Conservation (phyloP, 2,888 invertebrate species). For the Cataglyphis albicans region DNA sequence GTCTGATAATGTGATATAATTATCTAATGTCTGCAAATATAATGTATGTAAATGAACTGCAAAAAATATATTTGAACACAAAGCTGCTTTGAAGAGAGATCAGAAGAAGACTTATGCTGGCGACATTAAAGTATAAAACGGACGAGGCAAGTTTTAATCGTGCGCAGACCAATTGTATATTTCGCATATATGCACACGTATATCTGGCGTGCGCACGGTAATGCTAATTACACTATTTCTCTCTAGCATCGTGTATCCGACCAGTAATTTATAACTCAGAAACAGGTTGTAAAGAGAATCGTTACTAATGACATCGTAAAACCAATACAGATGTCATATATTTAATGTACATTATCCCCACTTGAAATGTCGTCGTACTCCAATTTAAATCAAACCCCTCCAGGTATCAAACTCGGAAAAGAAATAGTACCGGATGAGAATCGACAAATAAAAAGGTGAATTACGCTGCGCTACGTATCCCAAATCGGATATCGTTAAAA, state of each 20-base stretch:
- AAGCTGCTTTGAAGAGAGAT: constrained; percentile 55
- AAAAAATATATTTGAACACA: constrained; percentile 49
- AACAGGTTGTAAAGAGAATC: constrained; percentile 73
- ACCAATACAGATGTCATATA: constrained; percentile 66
- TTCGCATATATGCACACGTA: constrained; percentile 58
- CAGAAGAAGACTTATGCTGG: constrained; percentile 53
- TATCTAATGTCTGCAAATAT: constrained; percentile 4
- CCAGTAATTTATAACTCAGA: constrained; percentile 75
- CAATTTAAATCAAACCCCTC: constrained; percentile 56
- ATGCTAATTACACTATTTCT: constrained; percentile 75
- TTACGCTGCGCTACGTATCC: constrained; percentile 14
- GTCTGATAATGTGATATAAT: constrained; percentile 20
- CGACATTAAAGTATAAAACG: constrained; percentile 54
- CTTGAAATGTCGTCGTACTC: constrained; percentile 61
- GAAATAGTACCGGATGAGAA: constrained; percentile 26
- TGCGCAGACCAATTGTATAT: constrained; percentile 68
- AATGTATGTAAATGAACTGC: constrained; percentile 7
- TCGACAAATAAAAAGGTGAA: constrained; percentile 48
- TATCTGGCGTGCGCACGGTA: constrained; percentile 58
- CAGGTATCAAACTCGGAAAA: constrained; percentile 24
- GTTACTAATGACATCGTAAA: constrained; percentile 75
- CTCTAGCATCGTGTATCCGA: constrained; percentile 49
- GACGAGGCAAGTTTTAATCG: constrained; percentile 68
- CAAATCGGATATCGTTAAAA: constrained; percentile 48
- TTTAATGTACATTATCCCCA: constrained; percentile 56